Conservation (phyloP, 2,888 invertebrate species). For the Andrena dorsata region DNA sequence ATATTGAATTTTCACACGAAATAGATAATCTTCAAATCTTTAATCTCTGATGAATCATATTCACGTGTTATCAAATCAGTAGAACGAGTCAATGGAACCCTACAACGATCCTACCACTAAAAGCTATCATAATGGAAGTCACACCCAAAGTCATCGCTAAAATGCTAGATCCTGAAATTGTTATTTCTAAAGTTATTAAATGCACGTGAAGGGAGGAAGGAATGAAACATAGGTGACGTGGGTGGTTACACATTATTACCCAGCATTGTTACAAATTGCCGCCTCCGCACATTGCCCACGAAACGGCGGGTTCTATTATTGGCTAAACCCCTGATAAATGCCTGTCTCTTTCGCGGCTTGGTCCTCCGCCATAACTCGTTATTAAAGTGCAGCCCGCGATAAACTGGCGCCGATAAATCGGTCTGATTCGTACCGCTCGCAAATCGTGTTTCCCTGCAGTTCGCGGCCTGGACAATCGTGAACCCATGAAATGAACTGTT, state of each 20-base stretch:
- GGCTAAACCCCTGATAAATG: slow-evolving; percentile 77
- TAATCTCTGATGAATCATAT: too few relatives aligned
- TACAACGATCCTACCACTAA: too few relatives aligned
- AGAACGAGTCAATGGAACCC: too few relatives aligned
- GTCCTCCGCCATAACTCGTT: slow-evolving; percentile 64
- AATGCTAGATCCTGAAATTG: too few relatives aligned
- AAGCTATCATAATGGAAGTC: too few relatives aligned
- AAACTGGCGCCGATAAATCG: slow-evolving; percentile 71
- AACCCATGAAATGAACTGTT: slow-evolving; percentile 20
- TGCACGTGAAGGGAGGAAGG: slow-evolving; percentile 1
- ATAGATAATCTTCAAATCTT: too few relatives aligned
- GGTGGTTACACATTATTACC: slow-evolving; percentile 68
- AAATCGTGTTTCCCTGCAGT: slow-evolving; percentile 50
- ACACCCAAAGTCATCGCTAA: too few relatives aligned
- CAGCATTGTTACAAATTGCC: slow-evolving; percentile 74
- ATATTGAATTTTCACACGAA: too few relatives aligned
- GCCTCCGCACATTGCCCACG: slow-evolving; percentile 63
- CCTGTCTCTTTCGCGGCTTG: slow-evolving; percentile 47
- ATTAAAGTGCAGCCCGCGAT: slow-evolving; percentile 66
- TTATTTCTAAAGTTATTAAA: not conserved
- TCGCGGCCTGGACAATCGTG: slow-evolving; percentile 15
- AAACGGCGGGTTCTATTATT: slow-evolving; percentile 74
- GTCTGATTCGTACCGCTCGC: slow-evolving; percentile 63
- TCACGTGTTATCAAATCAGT: too few relatives aligned
- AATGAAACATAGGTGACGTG: slow-evolving; percentile 40